phyloP scores from a whole-genome alignment of 1,140 invertebrate species.

The Grapholita molesta region DNA sequence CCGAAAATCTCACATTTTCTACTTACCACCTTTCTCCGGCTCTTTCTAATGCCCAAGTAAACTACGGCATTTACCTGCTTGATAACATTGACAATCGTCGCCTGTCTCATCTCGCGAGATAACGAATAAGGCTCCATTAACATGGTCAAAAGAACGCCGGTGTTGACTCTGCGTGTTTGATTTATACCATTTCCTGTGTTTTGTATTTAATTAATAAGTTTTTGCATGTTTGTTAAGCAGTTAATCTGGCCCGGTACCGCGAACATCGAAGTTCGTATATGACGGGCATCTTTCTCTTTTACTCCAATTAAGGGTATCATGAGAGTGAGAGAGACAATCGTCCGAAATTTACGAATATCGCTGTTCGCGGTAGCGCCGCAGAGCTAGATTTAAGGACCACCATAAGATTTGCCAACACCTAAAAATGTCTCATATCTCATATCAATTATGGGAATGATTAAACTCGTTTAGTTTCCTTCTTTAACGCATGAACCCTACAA shows the following conservation, averaged over 20 bases:
- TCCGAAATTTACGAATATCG: too few species aligned
- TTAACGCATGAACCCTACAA: too few species aligned
- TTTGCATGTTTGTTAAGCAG: not conserved
- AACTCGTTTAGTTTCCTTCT: too few species aligned
- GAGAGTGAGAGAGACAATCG: too few species aligned
- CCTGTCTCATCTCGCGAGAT: conserved; percentile 39
- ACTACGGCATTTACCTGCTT: conserved; percentile 38
- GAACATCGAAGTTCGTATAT: too few species aligned
- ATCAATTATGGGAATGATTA: too few species aligned
- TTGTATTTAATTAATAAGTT: conserved; percentile 24
- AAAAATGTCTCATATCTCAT: too few species aligned
- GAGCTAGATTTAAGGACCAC: too few species aligned
- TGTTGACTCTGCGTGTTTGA: conserved; percentile 46
- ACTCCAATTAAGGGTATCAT: too few species aligned
- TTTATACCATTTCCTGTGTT: conserved; percentile 37
- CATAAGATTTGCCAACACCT: too few species aligned
- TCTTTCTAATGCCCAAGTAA: conserved; percentile 47
- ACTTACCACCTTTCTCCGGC: not conserved
- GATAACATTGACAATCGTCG: conserved; percentile 42
- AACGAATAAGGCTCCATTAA: conserved; percentile 47
- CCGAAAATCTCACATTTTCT: not conserved
- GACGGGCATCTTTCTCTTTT: too few species aligned
- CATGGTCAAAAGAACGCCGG: conserved; percentile 58
- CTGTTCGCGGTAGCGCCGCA: too few species aligned
- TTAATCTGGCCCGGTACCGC: not conserved